Conservation (phyloP, 2,113 vertebrate genomes). For the Arenaria interpres region DNA sequence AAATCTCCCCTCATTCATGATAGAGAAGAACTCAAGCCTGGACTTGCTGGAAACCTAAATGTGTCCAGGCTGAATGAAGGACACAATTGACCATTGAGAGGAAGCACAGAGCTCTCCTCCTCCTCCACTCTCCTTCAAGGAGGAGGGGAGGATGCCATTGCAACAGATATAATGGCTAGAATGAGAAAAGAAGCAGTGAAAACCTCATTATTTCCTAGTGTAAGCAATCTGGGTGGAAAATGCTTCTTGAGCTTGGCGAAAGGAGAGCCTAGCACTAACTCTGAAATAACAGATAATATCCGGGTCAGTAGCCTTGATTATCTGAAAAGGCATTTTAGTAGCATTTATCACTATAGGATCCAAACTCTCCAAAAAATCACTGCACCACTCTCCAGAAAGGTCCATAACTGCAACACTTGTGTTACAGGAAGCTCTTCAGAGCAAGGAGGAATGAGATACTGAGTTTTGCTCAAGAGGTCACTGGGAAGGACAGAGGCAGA, state of each 20-base stretch:
- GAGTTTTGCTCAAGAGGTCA: neutral
- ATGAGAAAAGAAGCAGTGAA: neutral
- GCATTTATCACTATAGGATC: neutral
- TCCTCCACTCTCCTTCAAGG: neutral
- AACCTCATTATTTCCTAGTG: neutral
- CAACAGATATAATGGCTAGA: neutral
- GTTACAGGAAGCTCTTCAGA: neutral
- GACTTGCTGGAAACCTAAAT: neutral
- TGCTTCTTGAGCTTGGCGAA: neutral
- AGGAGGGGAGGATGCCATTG: neutral
- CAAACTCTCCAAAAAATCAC: neutral
- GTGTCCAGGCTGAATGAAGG: neutral
- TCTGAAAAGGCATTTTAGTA: neutral
- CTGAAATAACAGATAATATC: neutral
- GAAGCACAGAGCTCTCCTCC: neutral
- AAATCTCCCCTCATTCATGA: neutral
- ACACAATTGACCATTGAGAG: neutral
- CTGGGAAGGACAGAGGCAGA: neutral
- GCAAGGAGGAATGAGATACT: neutral
- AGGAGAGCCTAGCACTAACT: neutral
- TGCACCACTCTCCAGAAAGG: neutral
- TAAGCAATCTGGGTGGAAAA: neutral
- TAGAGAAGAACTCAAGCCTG: neutral
- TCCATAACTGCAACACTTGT: neutral
- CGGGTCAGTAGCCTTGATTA: neutral